These are phyloP conservation scores for Phylloscopus whistleri DNA, from an alignment of 2,113 vertebrate genomes.

Conservation along the genomic window DNA sequence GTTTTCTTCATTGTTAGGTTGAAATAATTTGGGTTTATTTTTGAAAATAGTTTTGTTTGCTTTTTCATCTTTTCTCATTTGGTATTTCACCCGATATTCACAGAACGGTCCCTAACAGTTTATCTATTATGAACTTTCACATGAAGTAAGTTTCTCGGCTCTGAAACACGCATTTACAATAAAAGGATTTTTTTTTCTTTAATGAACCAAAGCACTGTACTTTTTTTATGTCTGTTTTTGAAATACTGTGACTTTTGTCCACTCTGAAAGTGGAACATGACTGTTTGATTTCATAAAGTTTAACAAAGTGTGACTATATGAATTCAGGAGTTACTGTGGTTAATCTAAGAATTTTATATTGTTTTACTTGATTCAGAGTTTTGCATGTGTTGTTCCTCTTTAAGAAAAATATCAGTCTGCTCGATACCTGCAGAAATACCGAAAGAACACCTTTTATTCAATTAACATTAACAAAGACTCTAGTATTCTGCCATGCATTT, in stretches of 20 bases:
- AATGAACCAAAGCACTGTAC: background rate
- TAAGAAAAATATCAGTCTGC: background rate
- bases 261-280: background rate
- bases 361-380: background rate
- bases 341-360: background rate
- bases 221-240: background rate
- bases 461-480: background rate
- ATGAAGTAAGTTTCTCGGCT: background rate
- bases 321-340: background rate
- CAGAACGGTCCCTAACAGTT: background rate
- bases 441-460: background rate
- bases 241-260: background rate
- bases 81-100: background rate
- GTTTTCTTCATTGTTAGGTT: background rate
- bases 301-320: background rate
- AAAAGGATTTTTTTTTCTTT: background rate
- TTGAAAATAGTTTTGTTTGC: background rate
- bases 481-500: background rate
- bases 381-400: background rate
- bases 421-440: background rate
- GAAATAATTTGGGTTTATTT: background rate
- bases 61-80: background rate
- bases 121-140: background rate
- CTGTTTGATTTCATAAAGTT: background rate
- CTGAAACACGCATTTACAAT: background rate